Evolutionary conservation across 2,888 invertebrate genomes (phyloP).

Genomic region (Tethea ocularis): DNA sequence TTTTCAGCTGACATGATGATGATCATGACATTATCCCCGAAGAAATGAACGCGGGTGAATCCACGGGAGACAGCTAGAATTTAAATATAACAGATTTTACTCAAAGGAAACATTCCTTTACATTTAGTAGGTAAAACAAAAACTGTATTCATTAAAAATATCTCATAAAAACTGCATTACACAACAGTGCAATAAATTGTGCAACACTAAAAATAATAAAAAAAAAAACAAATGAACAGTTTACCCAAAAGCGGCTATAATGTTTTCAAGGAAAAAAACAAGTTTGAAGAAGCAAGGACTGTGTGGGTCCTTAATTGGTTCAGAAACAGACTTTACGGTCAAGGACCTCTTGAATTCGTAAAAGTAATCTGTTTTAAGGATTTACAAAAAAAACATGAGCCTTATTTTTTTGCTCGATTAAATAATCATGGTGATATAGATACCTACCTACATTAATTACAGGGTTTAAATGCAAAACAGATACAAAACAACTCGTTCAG

Average conservation of each 20-base stretch:
- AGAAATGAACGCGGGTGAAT: no score
- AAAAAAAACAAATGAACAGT: not conserved
- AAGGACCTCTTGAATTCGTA: not conserved
- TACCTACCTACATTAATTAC: no score
- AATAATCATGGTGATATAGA: no score
- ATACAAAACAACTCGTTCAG: no score
- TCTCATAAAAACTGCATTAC: not conserved
- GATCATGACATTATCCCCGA: no score
- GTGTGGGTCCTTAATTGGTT: conserved; percentile 6
- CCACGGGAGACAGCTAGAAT: no score
- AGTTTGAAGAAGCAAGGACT: not conserved
- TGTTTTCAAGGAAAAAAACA: not conserved
- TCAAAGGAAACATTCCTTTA: no score
- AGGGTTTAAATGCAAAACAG: no score
- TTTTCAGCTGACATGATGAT: no score
- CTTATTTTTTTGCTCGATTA: no score
- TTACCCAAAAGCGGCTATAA: not conserved
- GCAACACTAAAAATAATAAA: not conserved
- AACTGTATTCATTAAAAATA: not conserved
- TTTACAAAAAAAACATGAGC: no score
- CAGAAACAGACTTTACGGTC: not conserved
- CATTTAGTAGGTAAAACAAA: not conserved
- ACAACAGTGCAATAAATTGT: not conserved
- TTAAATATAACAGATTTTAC: no score
- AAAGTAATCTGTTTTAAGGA: conserved; percentile 1